Evolutionary conservation across 2,888 invertebrate genomes (phyloP).

Genomic region (Conomelus anceps): DNA sequence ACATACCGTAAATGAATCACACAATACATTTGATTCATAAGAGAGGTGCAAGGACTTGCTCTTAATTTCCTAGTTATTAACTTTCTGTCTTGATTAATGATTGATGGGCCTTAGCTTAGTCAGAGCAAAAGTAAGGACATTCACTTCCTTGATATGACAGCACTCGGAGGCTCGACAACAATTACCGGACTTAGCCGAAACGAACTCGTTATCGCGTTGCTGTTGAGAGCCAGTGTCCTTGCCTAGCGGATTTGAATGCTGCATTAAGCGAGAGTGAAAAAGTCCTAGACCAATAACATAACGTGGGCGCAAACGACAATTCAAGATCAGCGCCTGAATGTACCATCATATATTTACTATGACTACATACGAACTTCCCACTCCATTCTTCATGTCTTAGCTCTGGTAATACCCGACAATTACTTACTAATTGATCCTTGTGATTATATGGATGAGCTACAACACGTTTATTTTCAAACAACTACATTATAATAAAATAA

Average conservation of each 20-base stretch:
- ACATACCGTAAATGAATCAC: neutral
- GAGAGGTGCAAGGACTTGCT: neutral
- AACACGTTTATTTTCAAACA: neutral
- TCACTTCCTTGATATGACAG: neutral
- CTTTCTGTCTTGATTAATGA: neutral
- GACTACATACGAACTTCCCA: neutral
- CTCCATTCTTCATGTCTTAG: neutral
- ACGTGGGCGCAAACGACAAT: neutral
- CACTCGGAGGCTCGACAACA: neutral
- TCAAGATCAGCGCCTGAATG: neutral
- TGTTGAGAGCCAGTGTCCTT: neutral
- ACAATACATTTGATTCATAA: neutral
- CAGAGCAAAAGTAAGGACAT: neutral
- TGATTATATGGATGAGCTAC: neutral
- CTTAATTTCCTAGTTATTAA: neutral
- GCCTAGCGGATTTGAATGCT: conserved; percentile 8
- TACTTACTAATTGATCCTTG: neutral
- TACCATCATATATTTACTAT: neutral
- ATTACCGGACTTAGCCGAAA: neutral
- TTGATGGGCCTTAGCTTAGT: neutral
- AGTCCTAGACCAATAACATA: neutral
- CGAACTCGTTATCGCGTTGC: neutral
- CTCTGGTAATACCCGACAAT: neutral
- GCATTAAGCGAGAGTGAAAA: neutral
- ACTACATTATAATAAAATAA: neutral